Evolutionary conservation across 1,140 invertebrate species (phyloP).

Genomic region (honey bee (Apis mellifera)): DNA sequence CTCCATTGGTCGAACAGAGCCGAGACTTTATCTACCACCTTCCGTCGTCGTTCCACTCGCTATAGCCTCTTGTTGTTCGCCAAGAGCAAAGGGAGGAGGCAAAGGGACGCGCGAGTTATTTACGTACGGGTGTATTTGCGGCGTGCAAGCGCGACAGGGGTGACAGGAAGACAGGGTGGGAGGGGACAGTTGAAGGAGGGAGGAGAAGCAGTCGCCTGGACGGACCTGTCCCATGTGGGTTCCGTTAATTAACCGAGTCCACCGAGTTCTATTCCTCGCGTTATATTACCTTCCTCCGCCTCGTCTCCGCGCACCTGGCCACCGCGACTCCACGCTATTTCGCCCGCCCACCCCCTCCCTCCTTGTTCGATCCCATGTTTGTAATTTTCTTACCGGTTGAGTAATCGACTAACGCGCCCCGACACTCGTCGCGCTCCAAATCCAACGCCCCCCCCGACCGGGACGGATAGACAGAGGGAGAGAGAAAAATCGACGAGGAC

Average conservation of each 20-base stretch:
- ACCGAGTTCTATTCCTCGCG: slow-evolving; percentile 67
- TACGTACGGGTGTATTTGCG: slow-evolving; percentile 53
- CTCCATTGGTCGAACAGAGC: neutral
- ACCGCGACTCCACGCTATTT: slow-evolving; percentile 13
- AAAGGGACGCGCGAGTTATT: slow-evolving; percentile 56
- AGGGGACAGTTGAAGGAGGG: slow-evolving; percentile 32
- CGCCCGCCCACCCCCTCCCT: neutral
- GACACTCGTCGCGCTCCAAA: neutral
- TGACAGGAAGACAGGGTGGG: slow-evolving; percentile 30
- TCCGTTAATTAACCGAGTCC: slow-evolving; percentile 75
- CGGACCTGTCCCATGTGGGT: slow-evolving; percentile 67
- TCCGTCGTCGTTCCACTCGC: slow-evolving; percentile 13
- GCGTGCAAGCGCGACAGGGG: slow-evolving; percentile 27
- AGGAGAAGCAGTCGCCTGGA: slow-evolving; percentile 42
- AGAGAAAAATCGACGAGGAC: no score
- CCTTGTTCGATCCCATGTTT: neutral
- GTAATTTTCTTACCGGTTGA: slow-evolving; percentile 14
- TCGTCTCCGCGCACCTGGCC: slow-evolving; percentile 54
- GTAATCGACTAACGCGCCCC: neutral
- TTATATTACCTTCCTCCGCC: slow-evolving; percentile 55
- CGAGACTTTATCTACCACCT: slow-evolving; percentile 54
- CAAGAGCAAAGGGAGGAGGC: slow-evolving; percentile 16
- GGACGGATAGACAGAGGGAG: no score
- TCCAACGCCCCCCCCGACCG: no score
- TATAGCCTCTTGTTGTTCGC: slow-evolving; percentile 23